Percentiles rank a stretch among this genome's conserved stretches.
Conservation (phyloP, 2,888 invertebrate species). For the Chirona hameri region DNA sequence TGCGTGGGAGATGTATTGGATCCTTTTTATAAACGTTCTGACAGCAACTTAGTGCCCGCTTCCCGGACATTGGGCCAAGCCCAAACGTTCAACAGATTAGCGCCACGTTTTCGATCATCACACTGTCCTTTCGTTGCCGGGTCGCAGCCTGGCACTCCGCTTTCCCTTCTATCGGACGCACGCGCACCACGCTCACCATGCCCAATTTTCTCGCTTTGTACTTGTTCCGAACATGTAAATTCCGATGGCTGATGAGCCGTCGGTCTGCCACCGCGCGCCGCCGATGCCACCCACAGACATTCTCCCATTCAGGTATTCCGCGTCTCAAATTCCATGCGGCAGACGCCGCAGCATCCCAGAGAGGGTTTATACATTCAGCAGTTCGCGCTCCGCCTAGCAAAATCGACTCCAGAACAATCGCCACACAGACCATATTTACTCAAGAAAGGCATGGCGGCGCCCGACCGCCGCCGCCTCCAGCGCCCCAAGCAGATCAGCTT, state of each 20-base stretch:
- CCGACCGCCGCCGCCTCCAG: background rate
- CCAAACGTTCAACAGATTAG: background rate
- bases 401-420: background rate
- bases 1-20: conserved; percentile 28
- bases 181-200: background rate
- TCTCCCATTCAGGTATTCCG: background rate
- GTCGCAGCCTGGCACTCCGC: background rate
- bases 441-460: background rate
- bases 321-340: background rate
- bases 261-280: background rate
- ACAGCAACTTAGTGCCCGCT: background rate
- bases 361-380: background rate
- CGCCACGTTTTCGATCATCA: background rate
- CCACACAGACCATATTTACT: conserved; percentile 25
- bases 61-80: background rate
- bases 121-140: background rate
- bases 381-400: background rate
- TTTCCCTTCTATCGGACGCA: background rate
- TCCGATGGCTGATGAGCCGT: background rate
- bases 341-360: background rate
- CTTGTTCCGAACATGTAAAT: conserved; percentile 14
- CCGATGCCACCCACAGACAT: background rate
- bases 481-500: background rate
- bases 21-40: conserved; percentile 23
- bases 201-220: conserved; percentile 12